Evolutionary conservation across 2,888 invertebrate genomes (phyloP), one percentile per base, ranked within the genome.

Genomic region (Leptinotarsa juncta): DNA sequence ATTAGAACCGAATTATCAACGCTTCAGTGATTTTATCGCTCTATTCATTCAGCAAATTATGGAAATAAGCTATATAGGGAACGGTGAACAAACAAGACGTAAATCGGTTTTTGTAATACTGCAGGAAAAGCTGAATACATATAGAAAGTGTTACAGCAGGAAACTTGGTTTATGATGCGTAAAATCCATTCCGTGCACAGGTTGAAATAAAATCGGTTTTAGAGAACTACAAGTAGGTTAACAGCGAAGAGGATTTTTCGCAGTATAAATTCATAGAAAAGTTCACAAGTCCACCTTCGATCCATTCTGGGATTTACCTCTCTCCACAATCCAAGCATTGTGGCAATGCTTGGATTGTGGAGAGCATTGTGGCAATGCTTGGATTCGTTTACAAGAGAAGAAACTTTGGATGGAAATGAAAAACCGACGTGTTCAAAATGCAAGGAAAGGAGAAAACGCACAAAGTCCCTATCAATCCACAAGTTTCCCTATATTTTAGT

Each of bases 1-100:
- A 69, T 69, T 18, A 69, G 57, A 69, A 69, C 55, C 55, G 60
- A 69, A 69, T 69, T 55, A 69, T 57, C 69, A 48, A 69, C 49
- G 57, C 69, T 42, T 48, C 57, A 18, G 49, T 55, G 48, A 20
- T 69, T 57, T 69, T 69, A 69, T 69, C 18, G 48, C 57, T 57
- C 62, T 62, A 62, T 62, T 62, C 62, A 62, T 62, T 62, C 26
- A 16, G 18, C 62, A 42, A 62, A 62, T 62, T 62, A 62, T 62
- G 62, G 62, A 62, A 62, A 62, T 62, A 42, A 42, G 62, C 62
- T 62, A n/a, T 62, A 62, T 62, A 62, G 62, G 62, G 62, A 62
- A 62, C 10, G 62, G 26, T 62, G 62, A 62, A 62, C 62, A 62
- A 62, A 62, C 62, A 62, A 62, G 62, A 62, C 26, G 62, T 62